Percentiles rank a stretch among this genome's conserved stretches.
Evolutionary conservation across 2,113 vertebrate genomes (phyloP).

Genomic region (Solenodon paradoxus): DNA sequence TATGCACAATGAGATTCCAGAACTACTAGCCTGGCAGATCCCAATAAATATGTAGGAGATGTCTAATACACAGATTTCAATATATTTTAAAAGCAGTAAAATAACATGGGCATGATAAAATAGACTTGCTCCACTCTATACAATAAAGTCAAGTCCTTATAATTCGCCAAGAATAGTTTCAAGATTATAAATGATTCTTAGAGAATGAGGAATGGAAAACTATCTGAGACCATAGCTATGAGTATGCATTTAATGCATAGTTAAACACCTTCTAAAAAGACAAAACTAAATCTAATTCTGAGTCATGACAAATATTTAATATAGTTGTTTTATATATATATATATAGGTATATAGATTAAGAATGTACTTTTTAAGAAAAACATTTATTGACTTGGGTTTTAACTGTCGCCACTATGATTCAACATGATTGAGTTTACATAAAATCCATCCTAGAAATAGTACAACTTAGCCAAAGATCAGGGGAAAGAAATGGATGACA

Average conservation of each 20-base stretch:
- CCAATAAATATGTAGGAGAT: background rate
- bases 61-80: background rate
- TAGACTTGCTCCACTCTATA: background rate
- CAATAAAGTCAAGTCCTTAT: background rate
- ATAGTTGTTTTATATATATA: no score
- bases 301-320: background rate
- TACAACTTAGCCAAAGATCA: background rate
- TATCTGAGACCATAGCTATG: background rate
- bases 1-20: background rate
- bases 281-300: background rate
- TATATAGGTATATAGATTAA: background rate
- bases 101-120: background rate
- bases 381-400: background rate
- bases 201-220: background rate
- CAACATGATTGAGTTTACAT: slow-evolving; percentile 16
- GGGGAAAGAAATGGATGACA: background rate
- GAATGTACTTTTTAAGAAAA: background rate
- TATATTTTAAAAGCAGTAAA: background rate
- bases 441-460: background rate
- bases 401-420: background rate
- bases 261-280: background rate
- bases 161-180: background rate
- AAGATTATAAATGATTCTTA: background rate
- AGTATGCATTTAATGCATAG: background rate
- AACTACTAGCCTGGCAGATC: background rate